Base-by-base conservation (phyloP, 1,140 invertebrate species). In the Eulimnadia texana region DNA sequence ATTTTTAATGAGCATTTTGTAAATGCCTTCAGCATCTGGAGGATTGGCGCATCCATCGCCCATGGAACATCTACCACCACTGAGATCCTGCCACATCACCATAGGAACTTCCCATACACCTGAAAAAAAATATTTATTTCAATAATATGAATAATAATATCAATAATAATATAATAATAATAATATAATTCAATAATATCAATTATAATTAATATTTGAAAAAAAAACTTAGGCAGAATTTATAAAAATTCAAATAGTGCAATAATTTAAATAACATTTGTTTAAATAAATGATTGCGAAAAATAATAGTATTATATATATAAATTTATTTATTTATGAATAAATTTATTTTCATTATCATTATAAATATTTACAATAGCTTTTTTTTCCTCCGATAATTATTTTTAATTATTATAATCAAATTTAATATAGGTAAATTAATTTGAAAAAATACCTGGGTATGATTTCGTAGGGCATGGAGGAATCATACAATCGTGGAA, bases 11-110 rank as follows among this genome's bases (percentile, higher is more conserved):
- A 95, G 78, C 88, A 93, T 91, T 73, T 94, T 92, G 70, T 88
- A 90, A 16, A 95, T 90, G 56, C 86, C 88, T 68, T 93, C 89
- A 23, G 88, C 76, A 60, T 88, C 86, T 0, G 88, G 82, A 51
- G 90, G 90, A 69, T 93, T 93, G 25, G 86, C 88, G 69, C 93
- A 96, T 55, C 90, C 91, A 67, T 96, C 93, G 61, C 88, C 91
- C 91, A 95, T 95, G 3, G 90, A 93, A 71, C 92, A 96, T 61
- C 90, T 80, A 3, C 90, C 90, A 22, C 90, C 90, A 68, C 91
- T 93, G 64, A 94, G 74, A 74, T 94, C 90, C 74, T 93, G 89
- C 91, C 90, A 94, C 90, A 93, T 94, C 29, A 94, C 90, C 91
- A 94, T 93, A 24, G 90, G 90, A 27, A 93, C 87, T 79, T 94